A percentile compares a stretch with the other conserved stretches of the same genome.
phyloP scores from a whole-genome alignment of 1,140 invertebrate genomes.

The Ericerus pela region DNA sequence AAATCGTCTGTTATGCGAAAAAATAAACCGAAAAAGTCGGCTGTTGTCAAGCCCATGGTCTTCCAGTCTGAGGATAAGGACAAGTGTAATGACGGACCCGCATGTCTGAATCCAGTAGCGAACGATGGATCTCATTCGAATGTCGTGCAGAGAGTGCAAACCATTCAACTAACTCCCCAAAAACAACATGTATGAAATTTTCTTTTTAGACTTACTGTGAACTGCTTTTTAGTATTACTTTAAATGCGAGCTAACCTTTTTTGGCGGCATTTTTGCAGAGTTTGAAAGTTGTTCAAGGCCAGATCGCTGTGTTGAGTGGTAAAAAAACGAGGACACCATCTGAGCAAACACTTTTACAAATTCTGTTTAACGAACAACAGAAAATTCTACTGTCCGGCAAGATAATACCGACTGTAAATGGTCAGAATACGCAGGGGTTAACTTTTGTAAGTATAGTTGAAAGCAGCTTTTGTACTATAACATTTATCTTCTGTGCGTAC shows the following conservation, averaged over 20 bases:
- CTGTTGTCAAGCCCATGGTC: slow-evolving; percentile 28
- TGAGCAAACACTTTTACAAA: slow-evolving; percentile 37
- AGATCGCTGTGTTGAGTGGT: slow-evolving; percentile 38
- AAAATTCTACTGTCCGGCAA: slow-evolving; percentile 45
- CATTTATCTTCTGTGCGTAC: too few relatives aligned
- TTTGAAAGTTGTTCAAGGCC: slow-evolving; percentile 42
- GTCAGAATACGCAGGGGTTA: slow-evolving; percentile 26
- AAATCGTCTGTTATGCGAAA: slow-evolving; percentile 15
- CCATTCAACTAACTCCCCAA: slow-evolving; percentile 42
- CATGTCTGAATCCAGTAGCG: slow-evolving; percentile 8
- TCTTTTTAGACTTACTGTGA: too few relatives aligned
- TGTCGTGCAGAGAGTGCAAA: slow-evolving; percentile 36
- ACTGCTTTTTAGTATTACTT: too few relatives aligned
- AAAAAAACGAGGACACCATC: slow-evolving; percentile 31
- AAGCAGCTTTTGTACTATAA: too few relatives aligned
- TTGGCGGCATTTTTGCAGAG: slow-evolving; percentile 28
- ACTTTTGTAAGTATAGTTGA: slow-evolving; percentile 23
- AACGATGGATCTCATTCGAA: slow-evolving; percentile 16
- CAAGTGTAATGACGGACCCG: slow-evolving; percentile 14
- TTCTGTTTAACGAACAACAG: slow-evolving; percentile 41
- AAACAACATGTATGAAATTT: slow-evolving; percentile 39
- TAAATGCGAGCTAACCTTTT: background rate
- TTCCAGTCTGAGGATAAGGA: slow-evolving; percentile 18
- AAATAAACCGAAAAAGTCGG: slow-evolving; percentile 24
- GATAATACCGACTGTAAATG: slow-evolving; percentile 39